phyloP scores from a whole-genome alignment of 2,113 vertebrate genomes.

The Rhipidura dahli region DNA sequence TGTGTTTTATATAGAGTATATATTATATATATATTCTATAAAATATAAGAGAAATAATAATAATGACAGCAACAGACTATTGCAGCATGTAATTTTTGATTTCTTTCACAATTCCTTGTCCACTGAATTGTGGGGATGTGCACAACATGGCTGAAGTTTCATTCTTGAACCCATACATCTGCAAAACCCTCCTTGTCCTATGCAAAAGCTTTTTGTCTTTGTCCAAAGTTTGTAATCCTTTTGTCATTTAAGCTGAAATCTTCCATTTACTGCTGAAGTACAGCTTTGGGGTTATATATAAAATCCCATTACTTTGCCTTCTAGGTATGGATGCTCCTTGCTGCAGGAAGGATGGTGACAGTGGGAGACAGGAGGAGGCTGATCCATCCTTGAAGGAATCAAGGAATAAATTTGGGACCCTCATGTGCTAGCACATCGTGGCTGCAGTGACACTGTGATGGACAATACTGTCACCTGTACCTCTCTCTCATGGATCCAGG shows the following conservation, averaged over 20 bases:
- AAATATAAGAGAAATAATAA: not conserved
- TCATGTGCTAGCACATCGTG: not conserved
- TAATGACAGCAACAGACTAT: not conserved
- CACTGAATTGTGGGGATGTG: fast-evolving
- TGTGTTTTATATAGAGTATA: not conserved
- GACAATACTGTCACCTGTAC: not conserved
- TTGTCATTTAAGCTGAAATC: not conserved
- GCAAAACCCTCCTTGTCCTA: not conserved
- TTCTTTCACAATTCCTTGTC: not conserved
- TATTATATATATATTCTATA: not conserved
- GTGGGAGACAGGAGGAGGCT: not conserved
- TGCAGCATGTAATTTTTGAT: not conserved
- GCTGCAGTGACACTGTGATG: not conserved
- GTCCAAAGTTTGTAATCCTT: not conserved
- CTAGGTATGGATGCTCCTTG: not conserved
- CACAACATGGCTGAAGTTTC: fast-evolving
- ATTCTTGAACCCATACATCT: not conserved
- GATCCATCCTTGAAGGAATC: not conserved
- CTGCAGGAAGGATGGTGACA: not conserved
- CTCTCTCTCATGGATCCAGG: not conserved
- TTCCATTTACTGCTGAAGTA: too few species aligned
- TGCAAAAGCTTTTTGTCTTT: not conserved
- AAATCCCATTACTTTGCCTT: not conserved
- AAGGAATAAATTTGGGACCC: not conserved
- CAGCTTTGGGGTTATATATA: too few species aligned